These are phyloP conservation scores for Gambelia wislizenii DNA, from an alignment of 2,797 vertebrate species.

Conservation along the genomic window DNA sequence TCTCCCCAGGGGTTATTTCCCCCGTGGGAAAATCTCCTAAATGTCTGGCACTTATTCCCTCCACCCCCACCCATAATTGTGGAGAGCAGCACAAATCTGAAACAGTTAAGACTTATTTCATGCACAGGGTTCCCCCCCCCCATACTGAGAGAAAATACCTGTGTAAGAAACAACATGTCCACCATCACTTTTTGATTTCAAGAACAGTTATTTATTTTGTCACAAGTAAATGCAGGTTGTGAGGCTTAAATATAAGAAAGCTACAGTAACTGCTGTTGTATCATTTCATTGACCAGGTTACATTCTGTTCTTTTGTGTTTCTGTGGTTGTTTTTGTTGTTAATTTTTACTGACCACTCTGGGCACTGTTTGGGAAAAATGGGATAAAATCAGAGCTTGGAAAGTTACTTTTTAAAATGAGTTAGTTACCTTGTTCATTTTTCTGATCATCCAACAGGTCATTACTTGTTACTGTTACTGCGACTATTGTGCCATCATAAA, in stretches of 20 bases:
- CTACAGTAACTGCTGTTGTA: background rate
- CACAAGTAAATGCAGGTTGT: background rate
- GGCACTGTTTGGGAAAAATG: background rate
- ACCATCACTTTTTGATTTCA: background rate
- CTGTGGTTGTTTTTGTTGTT: background rate
- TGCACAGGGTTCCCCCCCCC: too few relatives aligned
- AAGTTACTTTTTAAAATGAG: too few relatives aligned
- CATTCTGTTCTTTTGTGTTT: background rate
- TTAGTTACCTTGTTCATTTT: too few relatives aligned
- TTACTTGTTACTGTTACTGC: background rate
- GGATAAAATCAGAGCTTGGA: background rate
- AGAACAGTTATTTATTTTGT: background rate
- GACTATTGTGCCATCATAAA: too few relatives aligned
- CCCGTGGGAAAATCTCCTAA: too few relatives aligned
- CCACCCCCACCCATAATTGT: background rate
- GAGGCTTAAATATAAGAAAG: background rate
- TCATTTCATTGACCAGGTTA: background rate
- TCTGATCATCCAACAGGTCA: too few relatives aligned
- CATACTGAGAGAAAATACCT: background rate
- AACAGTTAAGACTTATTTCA: background rate
- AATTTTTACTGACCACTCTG: background rate
- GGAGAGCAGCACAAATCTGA: background rate
- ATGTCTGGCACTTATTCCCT: too few relatives aligned
- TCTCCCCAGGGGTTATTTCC: too few relatives aligned
- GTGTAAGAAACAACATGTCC: background rate